Evolutionary conservation across 92 coral and sea anemone genomes (phyloP), one percentile per base, ranked within the genome.

Genomic region (Metridium senile): DNA sequence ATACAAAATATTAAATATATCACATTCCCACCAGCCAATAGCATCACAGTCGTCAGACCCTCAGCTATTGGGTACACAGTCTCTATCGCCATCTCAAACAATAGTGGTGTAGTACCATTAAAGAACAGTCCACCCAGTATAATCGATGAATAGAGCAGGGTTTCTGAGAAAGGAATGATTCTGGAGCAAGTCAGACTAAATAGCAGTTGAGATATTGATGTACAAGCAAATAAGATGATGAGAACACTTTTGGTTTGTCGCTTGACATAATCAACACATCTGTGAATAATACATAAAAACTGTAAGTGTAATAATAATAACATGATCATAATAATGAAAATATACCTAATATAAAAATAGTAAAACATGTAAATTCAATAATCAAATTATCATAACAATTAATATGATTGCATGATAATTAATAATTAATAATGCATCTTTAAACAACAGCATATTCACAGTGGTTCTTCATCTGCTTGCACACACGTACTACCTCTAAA

Each of bases 51-150:
- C 17, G 97, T 51, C 33, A 87, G 45, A 11, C 78, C 88, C 71
- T 91, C 97, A 22, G 84, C 79, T 13, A 88, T 80, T 11, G 97
- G 97, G 43, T 79, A 91, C 17, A 84, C 85, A 52, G 81, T 81
- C 62, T 91, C 97, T 65, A 91, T 84, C 3, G 86, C 83, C 33
- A 91, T 34, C 53, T 91, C 93, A 46, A 88, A 91, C 30, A 88
- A 49, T 31, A 91, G 58, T 1, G 97, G 93, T 11, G 76, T 71
- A 7, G 89, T 89, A 22, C 86, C 85, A 26, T 68, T 78, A 61
- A 88, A 85, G 21, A 91, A 74, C 43, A 91, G 33, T 16, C 97
- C 97, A 27, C 86, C 81, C 11, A 76, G 29, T 33, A 88, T 79
- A 30, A 91, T 82, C 57, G 83, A 91, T 9, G 77, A 43, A 49